These are phyloP conservation scores for Megalops cyprinoides DNA, from an alignment of 2,797 vertebrate genomes.

Conservation along the genomic window DNA sequence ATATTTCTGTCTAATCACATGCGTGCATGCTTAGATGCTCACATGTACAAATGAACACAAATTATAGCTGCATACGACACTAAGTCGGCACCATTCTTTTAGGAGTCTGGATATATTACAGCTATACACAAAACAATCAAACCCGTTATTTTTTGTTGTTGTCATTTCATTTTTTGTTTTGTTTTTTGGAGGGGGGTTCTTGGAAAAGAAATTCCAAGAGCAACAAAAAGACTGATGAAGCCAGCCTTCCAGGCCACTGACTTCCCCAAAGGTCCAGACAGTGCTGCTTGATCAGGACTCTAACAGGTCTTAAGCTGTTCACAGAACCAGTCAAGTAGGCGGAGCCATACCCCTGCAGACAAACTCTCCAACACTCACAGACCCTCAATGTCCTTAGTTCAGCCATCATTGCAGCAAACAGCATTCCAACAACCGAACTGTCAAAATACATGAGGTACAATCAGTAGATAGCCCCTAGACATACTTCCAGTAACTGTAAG, in stretches of 20 bases:
- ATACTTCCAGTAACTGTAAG: background rate
- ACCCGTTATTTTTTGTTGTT: conserved; percentile 49
- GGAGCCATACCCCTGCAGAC: conserved; percentile 71
- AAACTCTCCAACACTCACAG: conserved; percentile 70
- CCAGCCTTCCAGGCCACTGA: conserved; percentile 77
- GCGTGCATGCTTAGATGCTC: background rate
- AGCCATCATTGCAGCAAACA: background rate
- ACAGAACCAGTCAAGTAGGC: conserved; percentile 75
- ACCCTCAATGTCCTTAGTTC: conserved; percentile 39
- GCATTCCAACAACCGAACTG: conserved; percentile 17
- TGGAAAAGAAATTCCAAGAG: conserved; percentile 66
- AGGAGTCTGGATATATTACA: background rate
- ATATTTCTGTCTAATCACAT: too few relatives aligned
- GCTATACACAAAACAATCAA: conserved; percentile 60
- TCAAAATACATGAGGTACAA: conserved; percentile 9
- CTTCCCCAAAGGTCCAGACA: conserved; percentile 73
- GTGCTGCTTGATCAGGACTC: conserved; percentile 76
- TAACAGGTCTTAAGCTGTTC: conserved; percentile 79
- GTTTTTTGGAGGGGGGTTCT: background rate
- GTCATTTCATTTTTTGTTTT: background rate
- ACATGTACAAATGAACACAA: too few relatives aligned
- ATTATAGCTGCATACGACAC: background rate
- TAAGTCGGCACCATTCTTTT: background rate
- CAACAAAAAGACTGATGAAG: conserved; percentile 74
- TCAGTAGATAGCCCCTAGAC: background rate